Base-by-base conservation (phyloP, 2,888 invertebrate species). In the Rhorus exstirpatorius region DNA sequence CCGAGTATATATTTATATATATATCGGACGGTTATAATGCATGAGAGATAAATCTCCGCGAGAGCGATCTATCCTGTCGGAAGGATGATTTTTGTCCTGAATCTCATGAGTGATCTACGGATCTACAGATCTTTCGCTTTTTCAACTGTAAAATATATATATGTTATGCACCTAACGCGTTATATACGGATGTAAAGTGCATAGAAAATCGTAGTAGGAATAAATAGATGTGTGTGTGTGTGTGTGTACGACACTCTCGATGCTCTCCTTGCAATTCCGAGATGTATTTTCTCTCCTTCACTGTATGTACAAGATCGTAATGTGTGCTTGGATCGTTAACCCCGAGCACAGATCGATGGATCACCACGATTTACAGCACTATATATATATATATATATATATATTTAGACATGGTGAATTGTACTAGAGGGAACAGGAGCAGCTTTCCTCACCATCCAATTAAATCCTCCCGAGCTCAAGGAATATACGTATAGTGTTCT, bases 391-490 rank as follows among this genome's bases (percentile, higher is more conserved):
- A 12, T 68, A 3, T 68, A 46, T 41, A n/a, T 38, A 17, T 58
- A 26, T 65, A 58, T 53, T 55, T 60, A 71, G 72, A 71, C 26
- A 44, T 19, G 61, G 67, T 68, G 53, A 49, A 38, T 72, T 71
- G 67, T 46, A 67, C 41, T n/a, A 61, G 68, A 74, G 77, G 74
- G 53, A 82, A 70, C 68, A 82, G 83, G 70, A 81, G 82, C 81
- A 86, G 85, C 85, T 86, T 86, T 86, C 85, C 83, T 86, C 80
- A 46, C 75, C 83, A 68, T 86, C 85, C 86, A 86, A 86, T 86
- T 86, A 86, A 86, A 86, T 83, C 81, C 79, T 77, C 70, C 46
- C 65, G 46, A 81, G 75, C 77, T 35, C 71, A 53, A 81, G 63
- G 71, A 81, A 85, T 85, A 84, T 78, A 41, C 24, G 38, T 79